These are phyloP conservation scores for Steinernema hermaphroditum DNA, from an alignment of 2,888 invertebrate species.

Conservation along the genomic window DNA sequence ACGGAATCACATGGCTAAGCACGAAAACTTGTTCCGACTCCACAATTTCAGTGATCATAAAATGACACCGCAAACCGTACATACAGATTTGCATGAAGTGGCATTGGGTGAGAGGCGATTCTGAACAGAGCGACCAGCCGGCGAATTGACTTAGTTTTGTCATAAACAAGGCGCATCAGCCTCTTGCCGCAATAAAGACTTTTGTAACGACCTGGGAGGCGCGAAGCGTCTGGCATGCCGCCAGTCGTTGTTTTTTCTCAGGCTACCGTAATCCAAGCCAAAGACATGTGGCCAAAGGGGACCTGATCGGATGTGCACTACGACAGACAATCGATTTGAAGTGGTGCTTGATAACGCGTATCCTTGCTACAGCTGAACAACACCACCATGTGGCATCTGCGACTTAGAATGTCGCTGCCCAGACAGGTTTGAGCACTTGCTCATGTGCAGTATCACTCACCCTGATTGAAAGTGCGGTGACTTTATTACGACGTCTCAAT, in stretches of 20 bases:
- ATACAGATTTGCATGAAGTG: conserved; percentile 16
- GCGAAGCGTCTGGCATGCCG: too few relatives aligned
- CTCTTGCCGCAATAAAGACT: neutral
- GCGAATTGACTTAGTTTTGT: neutral
- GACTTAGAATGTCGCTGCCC: conserved; percentile 16
- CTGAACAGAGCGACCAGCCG: neutral
- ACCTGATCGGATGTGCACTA: neutral
- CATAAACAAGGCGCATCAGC: neutral
- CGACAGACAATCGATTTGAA: neutral
- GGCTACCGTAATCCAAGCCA: too few relatives aligned
- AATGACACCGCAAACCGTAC: conserved; percentile 3
- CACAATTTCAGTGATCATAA: conserved; percentile 8
- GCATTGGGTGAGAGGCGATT: neutral
- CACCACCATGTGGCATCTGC: conserved; percentile 26
- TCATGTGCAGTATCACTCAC: conserved; percentile 13
- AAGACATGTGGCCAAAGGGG: too few relatives aligned
- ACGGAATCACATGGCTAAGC: neutral
- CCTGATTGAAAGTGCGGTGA: conserved; percentile 27
- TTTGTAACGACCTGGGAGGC: neutral
- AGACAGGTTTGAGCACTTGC: conserved; percentile 26
- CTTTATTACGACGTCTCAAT: conserved; percentile 17
- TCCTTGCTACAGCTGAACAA: conserved; percentile 9
- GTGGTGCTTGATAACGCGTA: neutral
- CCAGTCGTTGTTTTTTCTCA: too few relatives aligned
- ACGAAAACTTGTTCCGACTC: conserved; percentile 21